Evolutionary conservation across 2,888 invertebrate genomes (phyloP).

Genomic region (Athetis lepigone): DNA sequence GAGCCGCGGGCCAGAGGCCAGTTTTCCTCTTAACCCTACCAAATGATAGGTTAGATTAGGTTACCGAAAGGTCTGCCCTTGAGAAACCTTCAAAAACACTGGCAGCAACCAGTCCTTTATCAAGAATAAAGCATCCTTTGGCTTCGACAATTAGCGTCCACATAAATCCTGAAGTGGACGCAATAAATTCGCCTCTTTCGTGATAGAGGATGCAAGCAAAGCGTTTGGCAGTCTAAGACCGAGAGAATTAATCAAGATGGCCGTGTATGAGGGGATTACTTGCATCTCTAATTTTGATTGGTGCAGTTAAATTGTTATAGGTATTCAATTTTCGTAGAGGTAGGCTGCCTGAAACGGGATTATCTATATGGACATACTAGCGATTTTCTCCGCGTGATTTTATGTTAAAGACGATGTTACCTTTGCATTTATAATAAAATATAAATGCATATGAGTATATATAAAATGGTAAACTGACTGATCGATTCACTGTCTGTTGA

Average conservation of each 20-base stretch:
- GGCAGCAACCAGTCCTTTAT: neutral
- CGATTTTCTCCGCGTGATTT: no score
- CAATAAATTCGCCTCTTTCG: slow-evolving; percentile 27
- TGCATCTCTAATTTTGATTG: neutral
- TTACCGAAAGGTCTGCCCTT: no score
- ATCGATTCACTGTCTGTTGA: no score
- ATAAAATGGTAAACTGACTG: no score
- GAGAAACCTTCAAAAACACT: neutral
- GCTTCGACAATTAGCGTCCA: slow-evolving; percentile 7
- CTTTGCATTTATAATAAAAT: no score
- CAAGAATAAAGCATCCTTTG: slow-evolving; percentile 4
- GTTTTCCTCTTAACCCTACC: no score
- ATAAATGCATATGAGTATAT: no score
- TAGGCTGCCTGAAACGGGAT: no score
- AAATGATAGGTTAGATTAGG: no score
- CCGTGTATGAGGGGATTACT: neutral
- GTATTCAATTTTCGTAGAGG: neutral
- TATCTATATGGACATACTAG: no score
- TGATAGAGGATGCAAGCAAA: slow-evolving; percentile 13
- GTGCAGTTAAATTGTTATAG: neutral
- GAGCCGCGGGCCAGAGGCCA: no score
- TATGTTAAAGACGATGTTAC: no score
- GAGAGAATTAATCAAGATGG: slow-evolving; percentile 25
- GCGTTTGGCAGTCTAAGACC: slow-evolving; percentile 8
- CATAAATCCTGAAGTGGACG: slow-evolving; percentile 33